Conservation (phyloP, 1,140 invertebrate species). For the Danaus plexippus region DNA sequence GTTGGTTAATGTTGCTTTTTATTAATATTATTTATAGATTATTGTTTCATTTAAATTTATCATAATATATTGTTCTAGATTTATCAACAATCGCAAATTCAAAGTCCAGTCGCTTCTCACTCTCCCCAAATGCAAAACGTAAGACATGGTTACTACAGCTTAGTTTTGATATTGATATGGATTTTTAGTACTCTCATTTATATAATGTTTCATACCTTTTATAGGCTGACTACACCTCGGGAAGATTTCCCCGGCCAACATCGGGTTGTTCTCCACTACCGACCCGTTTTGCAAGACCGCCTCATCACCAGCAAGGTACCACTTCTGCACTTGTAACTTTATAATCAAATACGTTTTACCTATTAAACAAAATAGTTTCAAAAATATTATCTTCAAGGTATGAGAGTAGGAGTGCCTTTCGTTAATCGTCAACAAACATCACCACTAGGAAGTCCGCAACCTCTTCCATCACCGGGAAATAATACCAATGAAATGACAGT, state of each 20-base stretch:
- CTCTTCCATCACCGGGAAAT: constrained; percentile 65
- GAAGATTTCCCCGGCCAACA: constrained; percentile 62
- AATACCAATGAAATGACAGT: constrained; percentile 58
- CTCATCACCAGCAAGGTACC: constrained; percentile 68
- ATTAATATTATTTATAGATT: too few species aligned
- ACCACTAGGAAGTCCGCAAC: constrained; percentile 68
- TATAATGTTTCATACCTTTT: constrained; percentile 15
- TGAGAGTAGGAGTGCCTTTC: constrained; percentile 64
- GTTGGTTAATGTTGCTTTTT: constrained; percentile 22
- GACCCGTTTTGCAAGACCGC: constrained; percentile 65
- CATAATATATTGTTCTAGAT: constrained; percentile 42
- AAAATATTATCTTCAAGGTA: constrained; percentile 38
- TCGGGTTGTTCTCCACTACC: constrained; percentile 66
- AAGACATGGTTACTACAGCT: constrained; percentile 17
- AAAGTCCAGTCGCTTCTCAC: constrained; percentile 66
- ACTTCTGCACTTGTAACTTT: not conserved
- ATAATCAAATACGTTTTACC: not conserved
- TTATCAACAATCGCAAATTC: constrained; percentile 68
- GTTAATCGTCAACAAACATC: constrained; percentile 62
- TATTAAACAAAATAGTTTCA: constrained; percentile 8
- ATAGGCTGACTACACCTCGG: constrained; percentile 51
- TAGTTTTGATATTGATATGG: not conserved
- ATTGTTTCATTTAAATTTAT: constrained; percentile 8
- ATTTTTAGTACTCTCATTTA: constrained; percentile 1
- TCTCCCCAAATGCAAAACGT: constrained; percentile 67